phyloP scores from a whole-genome alignment of 2,888 invertebrate species.

The Rhogogaster chlorosoma region DNA sequence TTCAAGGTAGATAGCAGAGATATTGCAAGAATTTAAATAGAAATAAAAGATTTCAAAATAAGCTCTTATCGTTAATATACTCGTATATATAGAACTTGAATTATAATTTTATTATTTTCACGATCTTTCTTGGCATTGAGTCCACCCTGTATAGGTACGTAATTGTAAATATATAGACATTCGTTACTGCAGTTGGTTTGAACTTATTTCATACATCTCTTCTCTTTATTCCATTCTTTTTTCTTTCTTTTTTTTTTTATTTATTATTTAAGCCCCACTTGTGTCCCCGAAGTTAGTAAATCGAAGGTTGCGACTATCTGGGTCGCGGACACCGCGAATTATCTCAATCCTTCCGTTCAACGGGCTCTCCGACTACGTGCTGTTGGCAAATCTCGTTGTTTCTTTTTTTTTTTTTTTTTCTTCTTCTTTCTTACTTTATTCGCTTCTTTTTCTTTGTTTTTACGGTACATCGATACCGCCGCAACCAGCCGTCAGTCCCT shows the following conservation, averaged over 20 bases:
- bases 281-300: slow-evolving; percentile 66
- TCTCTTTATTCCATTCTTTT: background rate
- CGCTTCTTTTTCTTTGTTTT: background rate
- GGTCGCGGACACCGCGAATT: slow-evolving; percentile 73
- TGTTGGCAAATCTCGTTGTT: slow-evolving; percentile 35
- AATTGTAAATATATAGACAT: background rate
- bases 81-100: too few relatives aligned
- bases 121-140: background rate
- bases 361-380: slow-evolving; percentile 55
- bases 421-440: background rate
- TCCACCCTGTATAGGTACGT: background rate
- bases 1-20: background rate
- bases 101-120: background rate
- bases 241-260: background rate
- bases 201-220: background rate
- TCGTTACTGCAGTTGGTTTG: background rate
- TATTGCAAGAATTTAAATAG: background rate
- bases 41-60: background rate
- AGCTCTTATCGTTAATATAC: background rate
- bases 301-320: slow-evolving; percentile 72
- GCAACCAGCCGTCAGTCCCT: background rate
- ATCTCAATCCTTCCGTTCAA: slow-evolving; percentile 73
- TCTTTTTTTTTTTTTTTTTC: background rate
- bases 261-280: background rate
- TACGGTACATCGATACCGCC: slow-evolving; percentile 16